phyloP scores from a whole-genome alignment of 2,113 vertebrate genomes.

The Sturnira hondurensis region DNA sequence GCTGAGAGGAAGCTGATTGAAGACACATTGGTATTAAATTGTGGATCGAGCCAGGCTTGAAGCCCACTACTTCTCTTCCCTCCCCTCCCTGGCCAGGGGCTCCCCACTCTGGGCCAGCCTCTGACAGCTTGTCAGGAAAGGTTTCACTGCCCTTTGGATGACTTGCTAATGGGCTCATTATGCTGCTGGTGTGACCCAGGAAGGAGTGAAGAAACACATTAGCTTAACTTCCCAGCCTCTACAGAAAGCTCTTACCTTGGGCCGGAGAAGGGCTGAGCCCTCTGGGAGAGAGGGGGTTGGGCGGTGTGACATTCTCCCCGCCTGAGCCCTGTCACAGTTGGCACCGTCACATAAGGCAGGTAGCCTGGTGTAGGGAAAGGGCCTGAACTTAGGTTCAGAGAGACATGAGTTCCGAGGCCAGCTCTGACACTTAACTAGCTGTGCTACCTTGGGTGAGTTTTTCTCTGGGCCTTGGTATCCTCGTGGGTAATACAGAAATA shows the following conservation, averaged over 20 bases:
- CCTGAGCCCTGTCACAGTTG: not conserved
- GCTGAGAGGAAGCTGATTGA: not conserved
- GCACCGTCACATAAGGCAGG: not conserved
- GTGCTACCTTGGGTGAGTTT: not conserved
- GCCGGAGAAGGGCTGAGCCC: not conserved
- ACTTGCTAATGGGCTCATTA: slow-evolving; percentile 78
- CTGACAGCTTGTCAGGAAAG: slow-evolving; percentile 79
- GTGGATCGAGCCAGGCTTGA: not conserved
- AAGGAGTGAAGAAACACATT: slow-evolving; percentile 68
- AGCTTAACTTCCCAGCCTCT: slow-evolving; percentile 73
- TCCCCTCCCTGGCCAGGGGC: not conserved
- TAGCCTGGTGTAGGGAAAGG: not conserved
- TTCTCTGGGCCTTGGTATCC: not conserved
- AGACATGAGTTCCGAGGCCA: not conserved
- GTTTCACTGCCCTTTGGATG: slow-evolving; percentile 68
- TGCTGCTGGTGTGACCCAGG: slow-evolving; percentile 68
- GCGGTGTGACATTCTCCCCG: not conserved
- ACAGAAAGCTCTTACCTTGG: slow-evolving; percentile 48
- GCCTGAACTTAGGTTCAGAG: not conserved
- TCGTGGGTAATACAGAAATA: not conserved
- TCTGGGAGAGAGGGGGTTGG: not conserved
- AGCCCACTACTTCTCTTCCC: not conserved
- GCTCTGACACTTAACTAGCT: not conserved
- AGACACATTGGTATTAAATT: slow-evolving; percentile 55
- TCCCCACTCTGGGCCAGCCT: slow-evolving; percentile 63